Evolutionary conservation across 2,888 invertebrate genomes (phyloP).

Genomic region (Hyalella azteca): DNA sequence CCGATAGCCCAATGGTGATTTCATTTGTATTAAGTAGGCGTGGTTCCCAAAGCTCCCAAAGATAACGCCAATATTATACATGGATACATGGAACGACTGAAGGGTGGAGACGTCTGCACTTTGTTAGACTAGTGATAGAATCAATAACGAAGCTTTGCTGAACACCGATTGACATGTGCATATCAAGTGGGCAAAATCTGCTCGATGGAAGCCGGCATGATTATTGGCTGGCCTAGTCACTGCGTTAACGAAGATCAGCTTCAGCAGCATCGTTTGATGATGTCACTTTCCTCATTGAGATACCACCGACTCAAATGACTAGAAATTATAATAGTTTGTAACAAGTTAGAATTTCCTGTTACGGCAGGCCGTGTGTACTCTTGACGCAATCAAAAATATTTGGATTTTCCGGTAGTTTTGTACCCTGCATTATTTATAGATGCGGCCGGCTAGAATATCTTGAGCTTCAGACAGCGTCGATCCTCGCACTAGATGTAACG

Average conservation of each 20-base stretch:
- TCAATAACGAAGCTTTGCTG: slow-evolving; percentile 25
- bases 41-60: background rate
- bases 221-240: background rate
- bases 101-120: background rate
- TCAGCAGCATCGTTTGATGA: background rate
- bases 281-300: background rate
- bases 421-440: too few relatives aligned
- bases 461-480: too few relatives aligned
- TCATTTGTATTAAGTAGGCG: background rate
- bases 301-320: too few relatives aligned
- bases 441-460: too few relatives aligned
- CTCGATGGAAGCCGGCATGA: background rate
- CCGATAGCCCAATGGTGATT: too few relatives aligned
- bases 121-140: slow-evolving; percentile 20
- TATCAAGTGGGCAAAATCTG: background rate
- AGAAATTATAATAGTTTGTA: too few relatives aligned
- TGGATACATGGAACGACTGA: background rate
- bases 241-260: slow-evolving; percentile 12
- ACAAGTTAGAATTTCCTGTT: too few relatives aligned
- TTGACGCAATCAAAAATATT: too few relatives aligned
- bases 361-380: too few relatives aligned
- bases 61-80: slow-evolving; percentile 25
- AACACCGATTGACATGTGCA: slow-evolving; percentile 13
- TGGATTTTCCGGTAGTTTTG: too few relatives aligned
- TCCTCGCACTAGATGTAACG: too few relatives aligned